Evolutionary conservation across 92 coral and sea anemone genomes (phyloP), one percentile per base, ranked within the genome.

Genomic region (Virgularia gustaviana): DNA sequence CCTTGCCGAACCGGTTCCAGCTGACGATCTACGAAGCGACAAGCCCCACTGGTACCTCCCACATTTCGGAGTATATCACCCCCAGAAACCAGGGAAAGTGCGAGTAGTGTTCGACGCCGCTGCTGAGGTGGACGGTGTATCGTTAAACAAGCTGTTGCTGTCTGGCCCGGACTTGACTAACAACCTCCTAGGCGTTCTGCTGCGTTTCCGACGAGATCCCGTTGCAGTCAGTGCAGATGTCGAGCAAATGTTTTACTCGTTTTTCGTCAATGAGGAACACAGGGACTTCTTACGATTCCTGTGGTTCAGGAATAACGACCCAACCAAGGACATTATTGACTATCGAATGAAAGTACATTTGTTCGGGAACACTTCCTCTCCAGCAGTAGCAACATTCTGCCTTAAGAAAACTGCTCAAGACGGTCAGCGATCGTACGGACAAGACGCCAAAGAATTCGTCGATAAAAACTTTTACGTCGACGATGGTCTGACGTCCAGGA

Each of bases 71-170:
- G 56, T 63, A 2, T 80, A 73, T 29, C 80, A 73, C 11, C 85
- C 84, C 2, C 42, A 74, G 32, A 80, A 80, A 44, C 45, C 36
- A 2, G 62, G 57, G 34, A 80, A 80, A 20, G 75, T 80, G 12
- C 42, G 71, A 1, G 85, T 80, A 9, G 85, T 80, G 16, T 80
- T 80, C 73, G 83, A 79, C 47, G 59, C 79, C 1, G 84, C 73
- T 0, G 75, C 85, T 1, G 80, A 80, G 65, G 37, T 43, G 30
- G 2, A 73, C 30, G 75, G 84, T 0, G 16, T 63, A 32, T 80
- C 80, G 12, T 61, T 63, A 11, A 80, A 80, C 66, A 80, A 61
- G 15, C 67, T 72, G 70, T 63, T n/a, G n/a, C n/a, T n/a, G n/a
- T n/a, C n/a, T n/a, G n/a, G n/a, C n/a, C n/a, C n/a, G n/a, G n/a